These are phyloP conservation scores for Erythrocebus patas DNA, from an alignment of 2,113 vertebrate species.

Conservation along the genomic window DNA sequence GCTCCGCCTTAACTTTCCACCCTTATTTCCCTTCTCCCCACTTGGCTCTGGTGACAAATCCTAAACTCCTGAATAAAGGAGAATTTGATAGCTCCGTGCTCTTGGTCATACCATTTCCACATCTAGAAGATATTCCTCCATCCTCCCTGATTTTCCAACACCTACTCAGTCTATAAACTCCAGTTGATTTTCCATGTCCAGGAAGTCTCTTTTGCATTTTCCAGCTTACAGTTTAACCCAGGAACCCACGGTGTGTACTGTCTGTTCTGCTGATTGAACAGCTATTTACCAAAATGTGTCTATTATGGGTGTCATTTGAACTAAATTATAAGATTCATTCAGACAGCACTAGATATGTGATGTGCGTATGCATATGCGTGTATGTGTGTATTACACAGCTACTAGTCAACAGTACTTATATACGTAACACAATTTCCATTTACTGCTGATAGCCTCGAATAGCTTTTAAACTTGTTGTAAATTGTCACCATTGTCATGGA, in stretches of 20 bases:
- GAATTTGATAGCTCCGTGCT: not conserved
- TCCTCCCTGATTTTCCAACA: not conserved
- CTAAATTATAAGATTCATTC: not conserved
- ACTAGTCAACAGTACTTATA: not conserved
- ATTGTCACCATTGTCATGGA: not conserved
- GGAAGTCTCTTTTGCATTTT: not conserved
- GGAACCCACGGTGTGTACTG: not conserved
- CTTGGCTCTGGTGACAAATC: not conserved
- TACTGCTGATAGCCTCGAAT: not conserved
- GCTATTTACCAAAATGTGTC: not conserved
- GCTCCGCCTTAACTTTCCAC: not conserved
- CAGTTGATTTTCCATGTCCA: not conserved
- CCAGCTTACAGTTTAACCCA: not conserved
- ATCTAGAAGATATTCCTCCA: not conserved
- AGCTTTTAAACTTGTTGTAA: not conserved
- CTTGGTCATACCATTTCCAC: not conserved
- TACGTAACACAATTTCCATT: not conserved
- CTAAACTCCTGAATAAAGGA: not conserved
- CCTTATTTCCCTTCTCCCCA: not conserved
- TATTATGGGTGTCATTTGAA: not conserved
- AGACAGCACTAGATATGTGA: not conserved
- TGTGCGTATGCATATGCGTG: fast-evolving
- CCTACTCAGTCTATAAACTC: not conserved
- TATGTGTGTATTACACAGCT: fast-evolving
- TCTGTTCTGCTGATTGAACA: not conserved